phyloP scores from a whole-genome alignment of 2,888 invertebrate species.

The Habroteleia sp. region DNA sequence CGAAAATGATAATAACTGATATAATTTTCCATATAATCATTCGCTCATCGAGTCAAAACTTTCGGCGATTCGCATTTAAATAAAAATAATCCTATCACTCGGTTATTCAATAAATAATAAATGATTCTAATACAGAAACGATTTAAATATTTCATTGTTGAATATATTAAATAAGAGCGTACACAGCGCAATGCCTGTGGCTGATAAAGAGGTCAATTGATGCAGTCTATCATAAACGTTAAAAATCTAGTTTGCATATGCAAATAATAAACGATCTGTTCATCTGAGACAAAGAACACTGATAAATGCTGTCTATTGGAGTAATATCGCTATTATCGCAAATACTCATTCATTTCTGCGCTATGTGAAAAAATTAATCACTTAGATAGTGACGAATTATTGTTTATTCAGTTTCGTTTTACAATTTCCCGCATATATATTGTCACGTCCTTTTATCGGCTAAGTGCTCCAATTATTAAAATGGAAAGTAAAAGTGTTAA shows the following conservation, averaged over 20 bases:
- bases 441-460: too few relatives aligned
- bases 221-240: conserved; percentile 45
- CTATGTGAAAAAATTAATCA: conserved; percentile 23
- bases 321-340: conserved; percentile 55
- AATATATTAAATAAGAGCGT: conserved; percentile 33
- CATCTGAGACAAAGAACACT: conserved; percentile 59
- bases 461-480: conserved; percentile 21
- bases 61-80: background rate
- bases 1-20: conserved; percentile 14
- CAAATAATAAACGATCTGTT: conserved; percentile 60
- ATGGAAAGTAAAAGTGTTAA: conserved; percentile 12
- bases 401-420: conserved; percentile 22
- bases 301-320: conserved; percentile 57
- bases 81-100: background rate
- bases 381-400: conserved; percentile 29
- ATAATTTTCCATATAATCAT: conserved; percentile 4
- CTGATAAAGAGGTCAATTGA: conserved; percentile 57
- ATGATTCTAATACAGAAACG: conserved; percentile 6
- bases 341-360: conserved; percentile 41
- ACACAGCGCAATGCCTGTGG: conserved; percentile 19
- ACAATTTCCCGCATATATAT: too few relatives aligned
- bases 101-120: conserved; percentile 20
- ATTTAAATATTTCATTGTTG: conserved; percentile 36
- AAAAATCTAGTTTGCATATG: conserved; percentile 54
- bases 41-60: background rate